Conservation (phyloP, 2,888 invertebrate genomes). For the Agelastica alni region DNA sequence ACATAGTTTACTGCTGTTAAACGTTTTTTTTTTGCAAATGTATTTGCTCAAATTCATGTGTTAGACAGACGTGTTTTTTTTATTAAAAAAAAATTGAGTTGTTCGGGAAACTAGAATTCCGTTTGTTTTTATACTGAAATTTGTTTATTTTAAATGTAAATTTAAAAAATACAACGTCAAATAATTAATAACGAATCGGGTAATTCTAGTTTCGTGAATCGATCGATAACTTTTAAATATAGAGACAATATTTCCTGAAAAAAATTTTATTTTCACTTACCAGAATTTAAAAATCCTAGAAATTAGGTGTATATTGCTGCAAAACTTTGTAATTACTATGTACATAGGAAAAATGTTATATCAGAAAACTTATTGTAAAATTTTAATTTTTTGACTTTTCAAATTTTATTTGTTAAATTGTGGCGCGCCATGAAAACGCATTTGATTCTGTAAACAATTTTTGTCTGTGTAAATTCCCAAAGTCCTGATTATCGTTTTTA, state of each 20-base stretch:
- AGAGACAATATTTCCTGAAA: conserved; percentile 29
- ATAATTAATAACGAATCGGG: no score
- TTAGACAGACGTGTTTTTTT: conserved; percentile 12
- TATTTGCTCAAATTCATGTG: conserved; percentile 11
- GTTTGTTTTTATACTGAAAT: no score
- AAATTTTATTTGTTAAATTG: conserved; percentile 51
- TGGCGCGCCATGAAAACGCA: conserved; percentile 33
- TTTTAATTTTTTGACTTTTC: conserved; percentile 49
- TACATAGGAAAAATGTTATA: conserved; percentile 53
- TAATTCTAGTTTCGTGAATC: no score
- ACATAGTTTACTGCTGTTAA: conserved; percentile 13
- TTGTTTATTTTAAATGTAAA: no score
- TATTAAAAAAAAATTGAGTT: no score
- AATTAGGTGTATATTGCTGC: conserved; percentile 45
- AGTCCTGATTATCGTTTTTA: no score
- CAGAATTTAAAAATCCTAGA: conserved; percentile 27
- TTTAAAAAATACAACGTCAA: no score
- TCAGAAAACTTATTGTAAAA: conserved; percentile 46
- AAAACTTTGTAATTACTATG: conserved; percentile 50
- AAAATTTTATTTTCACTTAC: conserved; percentile 30
- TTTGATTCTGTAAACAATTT: conserved; percentile 14
- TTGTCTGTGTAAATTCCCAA: conserved; percentile 1
- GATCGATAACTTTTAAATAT: conserved; percentile 28
- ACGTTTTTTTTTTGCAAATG: conserved; percentile 10
- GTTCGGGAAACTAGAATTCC: no score